Base-by-base conservation (phyloP, 2,113 vertebrate genomes). In the Oreochromis aureus region DNA sequence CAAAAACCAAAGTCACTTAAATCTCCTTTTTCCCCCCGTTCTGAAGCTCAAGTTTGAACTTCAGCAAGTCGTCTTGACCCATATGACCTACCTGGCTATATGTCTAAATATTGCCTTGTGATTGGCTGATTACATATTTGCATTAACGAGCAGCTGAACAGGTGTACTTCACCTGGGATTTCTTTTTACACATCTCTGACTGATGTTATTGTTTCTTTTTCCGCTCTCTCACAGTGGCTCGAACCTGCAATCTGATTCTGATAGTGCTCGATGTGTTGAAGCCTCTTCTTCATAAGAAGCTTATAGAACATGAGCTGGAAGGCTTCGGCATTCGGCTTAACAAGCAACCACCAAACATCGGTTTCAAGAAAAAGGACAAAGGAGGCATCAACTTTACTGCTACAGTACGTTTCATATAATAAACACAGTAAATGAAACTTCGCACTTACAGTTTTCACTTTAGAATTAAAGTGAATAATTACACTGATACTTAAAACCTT, bases 291-390 rank as follows among this genome's bases (percentile, higher is more conserved):
- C 98, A 99, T 92, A 99, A 99, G 97, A 99, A 97, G 92, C 98
- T 99, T 22, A 99, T 99, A 91, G 99, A 99, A 93, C 98, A 98
- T 51, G 99, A 99, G 88, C 94, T 99, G 93, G 99, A 99, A 91
- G 99, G 99, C 80, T 99, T 99, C 91, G 99, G 99, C 34, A 99
- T 99, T 93, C 97, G 99, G 11, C 97, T 99, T 83, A 99, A 99
- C 94, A 99, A 98, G 93, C 96, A 97, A 79, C 98, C 98, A 5
- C 99, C 99, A 86, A 99, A 99, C 94, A 99, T 99, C 7, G 98
- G 98, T 91, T 99, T 97, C 96, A 99, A 99, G 95, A 99, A 97
- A 95, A 99, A 99, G 96, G 99, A 99, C 95, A 99, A 99, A 95
- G 99, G 99, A 81, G 99, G 99, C 94, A 99, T 99, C 95, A 99